These are phyloP conservation scores for Synergus umbraculus DNA, from an alignment of 2,888 invertebrate genomes.

Conservation along the genomic window DNA sequence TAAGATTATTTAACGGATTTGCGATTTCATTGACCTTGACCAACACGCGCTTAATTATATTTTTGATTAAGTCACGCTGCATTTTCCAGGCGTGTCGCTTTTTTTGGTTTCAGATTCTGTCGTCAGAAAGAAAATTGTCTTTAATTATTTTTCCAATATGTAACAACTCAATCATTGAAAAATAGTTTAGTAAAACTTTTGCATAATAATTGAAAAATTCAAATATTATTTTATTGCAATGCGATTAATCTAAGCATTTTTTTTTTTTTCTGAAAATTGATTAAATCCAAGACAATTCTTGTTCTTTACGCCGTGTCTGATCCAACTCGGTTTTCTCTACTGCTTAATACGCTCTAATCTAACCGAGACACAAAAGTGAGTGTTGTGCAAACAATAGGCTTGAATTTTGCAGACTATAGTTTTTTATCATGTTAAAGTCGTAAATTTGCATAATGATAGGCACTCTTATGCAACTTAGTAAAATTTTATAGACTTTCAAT, in stretches of 20 bases:
- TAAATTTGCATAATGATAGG: not conserved
- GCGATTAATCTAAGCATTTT: not conserved
- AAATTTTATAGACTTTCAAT: too few relatives aligned
- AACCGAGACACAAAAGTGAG: not conserved
- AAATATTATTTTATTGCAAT: not conserved
- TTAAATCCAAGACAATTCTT: not conserved
- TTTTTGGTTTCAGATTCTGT: not conserved
- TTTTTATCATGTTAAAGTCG: not conserved
- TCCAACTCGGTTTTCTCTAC: not conserved
- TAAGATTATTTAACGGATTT: constrained; percentile 9
- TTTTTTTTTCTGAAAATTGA: not conserved
- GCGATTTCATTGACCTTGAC: not conserved
- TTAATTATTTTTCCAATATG: too few relatives aligned
- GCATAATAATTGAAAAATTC: not conserved
- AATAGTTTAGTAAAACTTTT: not conserved
- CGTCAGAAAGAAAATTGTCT: too few relatives aligned
- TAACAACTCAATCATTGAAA: not conserved
- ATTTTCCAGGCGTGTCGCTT: not conserved
- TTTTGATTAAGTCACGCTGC: not conserved
- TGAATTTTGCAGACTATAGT: not conserved
- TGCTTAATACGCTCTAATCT: not conserved
- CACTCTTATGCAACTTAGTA: too few relatives aligned
- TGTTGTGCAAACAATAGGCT: not conserved
- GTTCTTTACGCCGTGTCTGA: not conserved
- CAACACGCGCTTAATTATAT: not conserved